Conservation (phyloP, 1,140 invertebrate genomes). For the Anastrepha obliqua region DNA sequence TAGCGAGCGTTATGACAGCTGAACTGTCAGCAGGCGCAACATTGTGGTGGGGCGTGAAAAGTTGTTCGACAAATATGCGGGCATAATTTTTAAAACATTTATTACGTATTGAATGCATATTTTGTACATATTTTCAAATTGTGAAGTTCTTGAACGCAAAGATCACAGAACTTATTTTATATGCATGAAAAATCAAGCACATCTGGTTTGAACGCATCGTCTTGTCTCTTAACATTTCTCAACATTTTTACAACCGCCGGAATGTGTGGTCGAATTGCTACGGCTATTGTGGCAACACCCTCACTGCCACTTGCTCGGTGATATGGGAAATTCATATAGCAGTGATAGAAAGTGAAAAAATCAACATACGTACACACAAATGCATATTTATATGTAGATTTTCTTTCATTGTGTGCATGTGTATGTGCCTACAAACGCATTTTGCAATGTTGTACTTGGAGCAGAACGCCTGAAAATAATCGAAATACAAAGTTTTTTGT, state of each 20-base stretch:
- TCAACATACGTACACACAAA: no score
- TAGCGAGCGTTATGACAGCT: not conserved
- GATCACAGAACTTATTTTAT: not conserved
- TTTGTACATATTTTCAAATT: not conserved
- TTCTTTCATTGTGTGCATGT: no score
- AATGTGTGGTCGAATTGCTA: constrained; percentile 10
- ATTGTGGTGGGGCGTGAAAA: not conserved
- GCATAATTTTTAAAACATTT: not conserved
- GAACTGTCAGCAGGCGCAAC: not conserved
- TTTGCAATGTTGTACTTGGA: no score
- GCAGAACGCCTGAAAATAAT: no score
- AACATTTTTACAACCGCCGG: not conserved
- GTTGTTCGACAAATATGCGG: not conserved
- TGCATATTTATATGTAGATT: no score
- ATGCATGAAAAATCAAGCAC: not conserved
- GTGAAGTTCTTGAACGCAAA: not conserved
- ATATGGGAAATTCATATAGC: constrained; percentile 4
- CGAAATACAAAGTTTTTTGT: no score
- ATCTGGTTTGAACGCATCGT: not conserved
- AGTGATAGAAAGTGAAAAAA: not conserved
- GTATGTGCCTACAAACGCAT: no score
- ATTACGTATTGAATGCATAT: not conserved
- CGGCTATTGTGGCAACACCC: not conserved
- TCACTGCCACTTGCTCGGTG: not conserved
- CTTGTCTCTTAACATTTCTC: not conserved